phyloP scores from a whole-genome alignment of 2,113 vertebrate species.

The Hoplias malabaricus region DNA sequence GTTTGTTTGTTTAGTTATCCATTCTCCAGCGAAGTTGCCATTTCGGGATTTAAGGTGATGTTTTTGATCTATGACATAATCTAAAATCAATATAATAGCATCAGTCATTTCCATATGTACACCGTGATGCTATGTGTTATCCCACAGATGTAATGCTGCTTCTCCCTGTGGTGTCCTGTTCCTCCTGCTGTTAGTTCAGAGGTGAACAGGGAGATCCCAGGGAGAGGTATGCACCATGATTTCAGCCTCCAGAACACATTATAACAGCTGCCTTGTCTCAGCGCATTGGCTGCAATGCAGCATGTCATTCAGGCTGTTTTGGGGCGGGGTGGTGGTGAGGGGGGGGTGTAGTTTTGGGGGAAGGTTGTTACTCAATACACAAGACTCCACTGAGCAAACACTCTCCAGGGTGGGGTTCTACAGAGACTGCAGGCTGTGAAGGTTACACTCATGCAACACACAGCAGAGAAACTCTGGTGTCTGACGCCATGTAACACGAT shows the following conservation, averaged over 20 bases:
- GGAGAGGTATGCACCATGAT: constrained; percentile 48
- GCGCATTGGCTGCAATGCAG: constrained; percentile 50
- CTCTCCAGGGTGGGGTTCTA: constrained; percentile 58
- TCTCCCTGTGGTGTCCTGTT: not conserved
- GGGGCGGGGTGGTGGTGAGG: constrained; percentile 2
- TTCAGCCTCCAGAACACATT: constrained; percentile 58
- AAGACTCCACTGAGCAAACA: constrained; percentile 68
- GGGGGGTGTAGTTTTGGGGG: constrained; percentile 38
- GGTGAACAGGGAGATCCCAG: constrained; percentile 36
- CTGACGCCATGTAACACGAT: not conserved
- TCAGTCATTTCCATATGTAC: too few species aligned
- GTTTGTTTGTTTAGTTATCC: too few species aligned
- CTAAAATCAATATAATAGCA: too few species aligned
- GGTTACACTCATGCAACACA: not conserved
- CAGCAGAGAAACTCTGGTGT: not conserved
- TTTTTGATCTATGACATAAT: too few species aligned
- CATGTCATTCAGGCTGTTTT: constrained; percentile 22
- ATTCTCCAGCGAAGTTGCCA: too few species aligned
- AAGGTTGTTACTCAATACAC: constrained; percentile 67
- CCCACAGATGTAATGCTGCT: not conserved
- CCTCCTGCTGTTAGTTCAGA: not conserved
- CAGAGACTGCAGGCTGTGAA: constrained; percentile 24
- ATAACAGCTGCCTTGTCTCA: constrained; percentile 71
- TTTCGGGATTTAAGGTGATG: too few species aligned
- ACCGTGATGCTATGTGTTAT: too few species aligned